A percentile compares a stretch with the other conserved stretches of the same genome.
Evolutionary conservation across 2,797 vertebrate species (phyloP).

Genomic region (Chelon auratus): DNA sequence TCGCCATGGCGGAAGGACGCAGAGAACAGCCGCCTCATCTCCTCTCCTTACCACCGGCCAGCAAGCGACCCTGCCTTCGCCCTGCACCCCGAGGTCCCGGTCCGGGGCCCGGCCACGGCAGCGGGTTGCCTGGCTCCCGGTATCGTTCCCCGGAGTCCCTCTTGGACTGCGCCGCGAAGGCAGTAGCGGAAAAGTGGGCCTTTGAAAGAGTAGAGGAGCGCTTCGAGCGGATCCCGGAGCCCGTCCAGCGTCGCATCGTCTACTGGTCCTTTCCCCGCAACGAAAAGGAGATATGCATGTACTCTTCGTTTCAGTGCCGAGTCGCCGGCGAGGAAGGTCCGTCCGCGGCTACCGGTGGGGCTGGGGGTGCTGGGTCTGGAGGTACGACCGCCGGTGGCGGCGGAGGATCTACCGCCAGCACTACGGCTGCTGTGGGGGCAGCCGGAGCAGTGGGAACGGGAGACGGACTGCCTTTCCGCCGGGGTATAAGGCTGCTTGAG

Average conservation of each 20-base stretch:
- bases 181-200: slow-evolving; percentile 97
- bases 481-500: slow-evolving; percentile 95
- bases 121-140: slow-evolving; percentile 79
- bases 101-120: slow-evolving; percentile 85
- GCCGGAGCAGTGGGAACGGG: slow-evolving; percentile 80
- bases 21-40: slow-evolving; percentile 89
- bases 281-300: slow-evolving; percentile 99
- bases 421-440: slow-evolving; percentile 75
- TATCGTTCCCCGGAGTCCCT: slow-evolving; percentile 91
- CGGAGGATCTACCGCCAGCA: slow-evolving; percentile 77
- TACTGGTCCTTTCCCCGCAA: slow-evolving; percentile 98
- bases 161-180: slow-evolving; percentile 96
- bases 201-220: slow-evolving; percentile 97
- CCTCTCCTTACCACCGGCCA: slow-evolving; percentile 84
- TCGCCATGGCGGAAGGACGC: slow-evolving; percentile 97
- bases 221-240: slow-evolving; percentile 97
- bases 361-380: slow-evolving; percentile 73
- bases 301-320: slow-evolving; percentile 96
- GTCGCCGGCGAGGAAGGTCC: slow-evolving; percentile 86
- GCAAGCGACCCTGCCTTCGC: slow-evolving; percentile 92
- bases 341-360: slow-evolving; percentile 67
- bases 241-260: slow-evolving; percentile 97
- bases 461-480: slow-evolving; percentile 93
- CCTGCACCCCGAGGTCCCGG: slow-evolving; percentile 87
- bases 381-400: slow-evolving; percentile 69